Evolutionary conservation across 1,140 invertebrate genomes (phyloP).

Genomic region (Arctopsyche grandis): DNA sequence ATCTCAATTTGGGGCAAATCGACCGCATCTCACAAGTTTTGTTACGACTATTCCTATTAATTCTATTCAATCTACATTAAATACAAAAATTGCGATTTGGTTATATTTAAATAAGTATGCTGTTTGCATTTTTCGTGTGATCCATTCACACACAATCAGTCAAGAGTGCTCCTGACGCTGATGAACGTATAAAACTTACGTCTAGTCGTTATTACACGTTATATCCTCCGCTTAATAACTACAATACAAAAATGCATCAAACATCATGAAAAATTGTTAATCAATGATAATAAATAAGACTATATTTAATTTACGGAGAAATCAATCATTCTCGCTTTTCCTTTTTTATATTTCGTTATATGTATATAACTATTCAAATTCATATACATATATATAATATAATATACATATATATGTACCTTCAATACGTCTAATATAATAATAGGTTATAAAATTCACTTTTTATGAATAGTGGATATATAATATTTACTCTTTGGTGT

Average conservation of each 20-base stretch:
- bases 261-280: conserved; percentile 31
- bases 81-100: conserved; percentile 20
- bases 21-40: neutral
- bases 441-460: conserved; percentile 10
- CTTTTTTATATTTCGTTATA: neutral
- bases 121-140: neutral
- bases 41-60: conserved; percentile 6
- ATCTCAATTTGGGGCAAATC: neutral
- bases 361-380: conserved; percentile 2
- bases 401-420: conserved; percentile 10
- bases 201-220: conserved; percentile 35
- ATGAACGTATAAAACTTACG: conserved; percentile 39
- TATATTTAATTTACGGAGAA: neutral
- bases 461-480: conserved; percentile 31
- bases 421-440: conserved; percentile 3
- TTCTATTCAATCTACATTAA: conserved; percentile 29
- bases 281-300: conserved; percentile 31
- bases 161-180: neutral
- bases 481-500: neutral
- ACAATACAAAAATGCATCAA: conserved; percentile 46
- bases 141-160: neutral
- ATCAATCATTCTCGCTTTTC: neutral
- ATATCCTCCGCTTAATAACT: conserved; percentile 33
- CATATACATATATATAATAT: conserved; percentile 1
- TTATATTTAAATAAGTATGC: neutral